Conservation (phyloP, 2,888 invertebrate genomes). For the Hirtodrosophila cameraria region DNA sequence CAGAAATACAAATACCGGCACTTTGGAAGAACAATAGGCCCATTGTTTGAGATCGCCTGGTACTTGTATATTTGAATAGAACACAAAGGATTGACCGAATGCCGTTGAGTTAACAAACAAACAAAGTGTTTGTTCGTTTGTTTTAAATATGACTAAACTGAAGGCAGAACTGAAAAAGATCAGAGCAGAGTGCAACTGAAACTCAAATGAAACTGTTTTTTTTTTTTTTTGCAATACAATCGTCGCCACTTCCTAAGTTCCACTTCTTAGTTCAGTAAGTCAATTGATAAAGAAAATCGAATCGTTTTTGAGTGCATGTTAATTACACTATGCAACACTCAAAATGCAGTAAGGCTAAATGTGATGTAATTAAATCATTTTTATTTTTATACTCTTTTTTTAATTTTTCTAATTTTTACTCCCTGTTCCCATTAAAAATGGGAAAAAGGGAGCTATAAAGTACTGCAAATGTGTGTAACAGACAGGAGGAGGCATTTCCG, state of each 20-base stretch:
- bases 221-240: neutral
- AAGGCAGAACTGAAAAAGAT: neutral
- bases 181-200: slow-evolving; percentile 1
- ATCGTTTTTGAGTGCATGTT: neutral
- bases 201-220: neutral
- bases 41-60: slow-evolving; percentile 30
- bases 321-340: no score
- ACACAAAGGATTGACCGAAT: slow-evolving; percentile 22
- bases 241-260: neutral
- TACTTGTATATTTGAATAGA: no score
- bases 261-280: slow-evolving; percentile 8
- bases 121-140: slow-evolving; percentile 49
- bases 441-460: no score
- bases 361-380: no score
- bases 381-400: no score
- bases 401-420: no score
- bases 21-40: slow-evolving; percentile 32
- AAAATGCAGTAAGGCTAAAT: no score
- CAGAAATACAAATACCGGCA: no score
- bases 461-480: no score
- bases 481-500: no score
- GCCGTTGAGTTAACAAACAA: slow-evolving; percentile 45
- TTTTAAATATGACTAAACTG: neutral
- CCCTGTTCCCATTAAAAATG: no score
- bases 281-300: slow-evolving; percentile 16